These are phyloP conservation scores for Limulus polyphemus DNA, from an alignment of 2,888 invertebrate genomes.

Conservation along the genomic window DNA sequence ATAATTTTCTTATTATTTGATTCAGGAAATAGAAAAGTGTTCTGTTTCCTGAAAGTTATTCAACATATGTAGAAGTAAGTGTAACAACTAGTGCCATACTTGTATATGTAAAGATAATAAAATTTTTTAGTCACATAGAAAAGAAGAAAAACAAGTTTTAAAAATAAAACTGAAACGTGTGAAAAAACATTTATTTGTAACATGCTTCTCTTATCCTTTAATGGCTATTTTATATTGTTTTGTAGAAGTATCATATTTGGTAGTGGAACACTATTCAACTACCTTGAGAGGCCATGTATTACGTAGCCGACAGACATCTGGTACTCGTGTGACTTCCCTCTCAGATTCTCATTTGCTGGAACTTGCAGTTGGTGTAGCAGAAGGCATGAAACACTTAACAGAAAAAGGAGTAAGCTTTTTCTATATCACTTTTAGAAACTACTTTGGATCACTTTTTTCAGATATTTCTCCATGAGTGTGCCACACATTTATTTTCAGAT, in stretches of 20 bases:
- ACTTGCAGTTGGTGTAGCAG: constrained; percentile 52
- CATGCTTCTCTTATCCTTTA: no score
- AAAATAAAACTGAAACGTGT: not conserved
- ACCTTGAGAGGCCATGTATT: constrained; percentile 51
- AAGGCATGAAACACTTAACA: constrained; percentile 57
- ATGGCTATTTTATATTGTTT: constrained; percentile 1
- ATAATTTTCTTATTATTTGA: no score
- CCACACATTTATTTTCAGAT: not conserved
- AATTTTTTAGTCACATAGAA: no score
- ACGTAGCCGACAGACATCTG: constrained; percentile 17
- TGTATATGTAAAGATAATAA: no score
- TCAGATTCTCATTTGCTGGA: constrained; percentile 50
- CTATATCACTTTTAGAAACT: not conserved
- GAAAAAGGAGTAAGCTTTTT: constrained; percentile 35
- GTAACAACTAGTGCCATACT: no score
- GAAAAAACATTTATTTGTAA: not conserved
- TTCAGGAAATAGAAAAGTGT: no score
- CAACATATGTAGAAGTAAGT: no score
- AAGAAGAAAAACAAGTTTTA: not conserved
- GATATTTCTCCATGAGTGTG: no score
- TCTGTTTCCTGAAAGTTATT: no score
- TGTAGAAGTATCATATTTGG: constrained; percentile 54
- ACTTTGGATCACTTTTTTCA: no score
- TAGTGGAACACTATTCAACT: constrained; percentile 54
- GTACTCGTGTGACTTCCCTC: constrained; percentile 12